These are phyloP conservation scores for Euglossa dilemma DNA, from an alignment of 1,140 invertebrate genomes.

Conservation along the genomic window DNA sequence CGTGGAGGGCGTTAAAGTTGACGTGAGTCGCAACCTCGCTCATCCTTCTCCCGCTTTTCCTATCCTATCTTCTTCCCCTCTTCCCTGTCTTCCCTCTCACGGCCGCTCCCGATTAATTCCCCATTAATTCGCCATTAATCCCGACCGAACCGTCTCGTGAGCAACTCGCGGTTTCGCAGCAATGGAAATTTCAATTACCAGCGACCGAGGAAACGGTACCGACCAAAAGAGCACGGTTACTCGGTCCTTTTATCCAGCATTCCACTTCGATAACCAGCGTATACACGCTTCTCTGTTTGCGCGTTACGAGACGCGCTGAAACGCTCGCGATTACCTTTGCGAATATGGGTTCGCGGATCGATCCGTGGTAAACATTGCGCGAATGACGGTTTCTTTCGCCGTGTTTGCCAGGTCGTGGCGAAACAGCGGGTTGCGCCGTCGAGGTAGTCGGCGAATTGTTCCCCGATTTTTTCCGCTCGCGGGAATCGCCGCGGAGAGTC, in stretches of 20 bases:
- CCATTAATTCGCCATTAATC: background rate
- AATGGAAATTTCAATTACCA: constrained; percentile 23
- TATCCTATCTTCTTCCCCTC: constrained; percentile 21
- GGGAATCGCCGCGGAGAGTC: background rate
- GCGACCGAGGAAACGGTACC: background rate
- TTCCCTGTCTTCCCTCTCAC: background rate
- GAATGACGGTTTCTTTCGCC: too few species aligned
- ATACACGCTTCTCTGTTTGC: background rate
- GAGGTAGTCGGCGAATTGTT: background rate
- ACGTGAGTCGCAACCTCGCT: constrained; percentile 84
- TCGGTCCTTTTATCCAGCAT: constrained; percentile 7
- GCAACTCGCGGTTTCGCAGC: background rate
- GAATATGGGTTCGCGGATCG: constrained; percentile 1
- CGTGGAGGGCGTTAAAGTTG: constrained; percentile 88
- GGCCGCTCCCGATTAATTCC: background rate
- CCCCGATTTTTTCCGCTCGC: background rate
- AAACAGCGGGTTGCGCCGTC: too few species aligned
- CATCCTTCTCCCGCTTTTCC: background rate
- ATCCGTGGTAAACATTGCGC: background rate
- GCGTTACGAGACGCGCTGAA: constrained; percentile 10
- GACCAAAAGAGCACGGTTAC: background rate
- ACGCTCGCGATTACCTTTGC: constrained; percentile 37
- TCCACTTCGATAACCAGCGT: constrained; percentile 27
- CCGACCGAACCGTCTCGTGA: background rate
- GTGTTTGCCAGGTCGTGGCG: too few species aligned